phyloP scores from a whole-genome alignment of 2,797 vertebrate genomes.

The Hoplostethus atlanticus region DNA sequence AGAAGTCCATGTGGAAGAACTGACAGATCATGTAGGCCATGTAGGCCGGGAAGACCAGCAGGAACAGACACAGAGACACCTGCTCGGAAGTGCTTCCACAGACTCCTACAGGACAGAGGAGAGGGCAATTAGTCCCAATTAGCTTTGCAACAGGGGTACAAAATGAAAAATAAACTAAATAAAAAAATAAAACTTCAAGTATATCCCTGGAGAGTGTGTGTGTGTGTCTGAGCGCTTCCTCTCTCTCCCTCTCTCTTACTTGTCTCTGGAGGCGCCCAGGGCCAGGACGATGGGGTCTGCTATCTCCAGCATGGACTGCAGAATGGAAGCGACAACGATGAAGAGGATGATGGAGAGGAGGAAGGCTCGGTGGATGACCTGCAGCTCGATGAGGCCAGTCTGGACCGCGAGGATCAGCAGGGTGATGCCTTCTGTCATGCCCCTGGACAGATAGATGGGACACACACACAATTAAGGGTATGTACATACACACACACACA shows the following conservation, averaged over 20 bases:
- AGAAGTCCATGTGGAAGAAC: slow-evolving; percentile 99
- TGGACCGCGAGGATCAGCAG: slow-evolving; percentile 96
- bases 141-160: too few species aligned
- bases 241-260: slow-evolving; percentile 80
- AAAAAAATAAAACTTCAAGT: too few species aligned
- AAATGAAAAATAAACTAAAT: too few species aligned
- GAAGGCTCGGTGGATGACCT: slow-evolving; percentile 97
- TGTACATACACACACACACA: not conserved
- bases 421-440: slow-evolving; percentile 98
- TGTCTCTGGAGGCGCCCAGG: slow-evolving; percentile 96
- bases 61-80: slow-evolving; percentile 94
- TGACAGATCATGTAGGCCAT: slow-evolving; percentile 99
- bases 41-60: slow-evolving; percentile 96
- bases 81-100: slow-evolving; percentile 99
- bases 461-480: slow-evolving; percentile 3
- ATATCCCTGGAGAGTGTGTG: not conserved
- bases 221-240: not conserved
- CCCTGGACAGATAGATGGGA: slow-evolving; percentile 77
- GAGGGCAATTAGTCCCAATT: not conserved
- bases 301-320: slow-evolving; percentile 99
- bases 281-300: slow-evolving; percentile 97
- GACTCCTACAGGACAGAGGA: slow-evolving; percentile 85
- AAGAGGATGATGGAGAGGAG: slow-evolving; percentile 99
- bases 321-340: slow-evolving; percentile 97
- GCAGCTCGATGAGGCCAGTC: slow-evolving; percentile 97